Evolutionary conservation across 2,113 vertebrate species (phyloP), one percentile per base, ranked within the genome.

Genomic region (Ramphastos sulfuratus): DNA sequence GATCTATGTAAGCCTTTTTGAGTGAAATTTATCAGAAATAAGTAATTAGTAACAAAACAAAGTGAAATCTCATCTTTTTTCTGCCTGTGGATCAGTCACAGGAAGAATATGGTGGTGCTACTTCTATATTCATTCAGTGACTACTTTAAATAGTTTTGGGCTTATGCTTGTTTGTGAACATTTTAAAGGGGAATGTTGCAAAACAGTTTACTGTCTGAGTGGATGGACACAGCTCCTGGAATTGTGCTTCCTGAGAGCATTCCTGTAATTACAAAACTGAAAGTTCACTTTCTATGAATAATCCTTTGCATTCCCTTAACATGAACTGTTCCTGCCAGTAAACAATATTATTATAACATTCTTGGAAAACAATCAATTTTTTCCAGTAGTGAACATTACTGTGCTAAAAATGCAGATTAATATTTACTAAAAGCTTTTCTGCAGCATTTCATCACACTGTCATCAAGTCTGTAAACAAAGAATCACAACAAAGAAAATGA

Each of bases 291-390:
- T 87, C 87, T 87, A 5, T 89, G 72, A 75, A 72, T 94, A 91
- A 81, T 92, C 23, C 82, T 11, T 10, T 20, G 50, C 44, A 74
- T 95, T 90, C 25, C 52, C 73, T 92, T 80, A 82, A 56, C 3
- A 20, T 18, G 42, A 95, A 64, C 27, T 69, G 18, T n/a, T 89
- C 76, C 74, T 87, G 67, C 71, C 74, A 80, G 72, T 69, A 85
- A 89, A 93, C 37, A 64, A 58, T 64, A 71, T 27, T 74, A 18
- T 87, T 89, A 78, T 10, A 58, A 24, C 8, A 14, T 95, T 96
- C 79, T 85, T 91, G 72, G 75, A 92, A 96, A 92, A 60, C 31
- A 87, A 82, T 71, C 44, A n/a, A 27, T 89, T 83, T 82, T 80
- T 23, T 70, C 52, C 20, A 67, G 15, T 20, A 76, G 56, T 67